Evolutionary conservation across 2,113 vertebrate genomes (phyloP).

Genomic region (Centropus bengalensis): DNA sequence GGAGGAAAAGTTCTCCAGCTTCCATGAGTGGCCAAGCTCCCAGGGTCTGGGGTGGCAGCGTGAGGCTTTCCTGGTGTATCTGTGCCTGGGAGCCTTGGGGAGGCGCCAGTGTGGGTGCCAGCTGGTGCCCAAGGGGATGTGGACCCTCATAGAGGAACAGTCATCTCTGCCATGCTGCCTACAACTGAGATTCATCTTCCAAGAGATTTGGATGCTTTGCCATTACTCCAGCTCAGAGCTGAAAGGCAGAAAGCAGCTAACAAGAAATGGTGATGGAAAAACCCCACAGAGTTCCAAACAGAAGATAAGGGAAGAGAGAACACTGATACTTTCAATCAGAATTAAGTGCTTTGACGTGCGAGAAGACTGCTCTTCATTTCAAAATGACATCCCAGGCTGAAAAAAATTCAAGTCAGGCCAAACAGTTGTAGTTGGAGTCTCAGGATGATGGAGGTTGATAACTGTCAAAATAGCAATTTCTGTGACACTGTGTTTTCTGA

Average conservation of each 20-base stretch:
- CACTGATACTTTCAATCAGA: background rate
- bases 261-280: background rate
- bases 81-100: rapidly evolving
- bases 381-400: background rate
- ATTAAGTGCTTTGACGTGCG: background rate
- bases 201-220: background rate
- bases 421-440: background rate
- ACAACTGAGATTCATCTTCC: background rate
- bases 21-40: background rate
- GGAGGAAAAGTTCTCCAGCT: background rate
- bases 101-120: background rate
- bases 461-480: slow-evolving; percentile 37
- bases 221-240: background rate
- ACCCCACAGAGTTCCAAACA: background rate
- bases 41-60: background rate
- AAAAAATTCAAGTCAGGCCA: slow-evolving; percentile 26
- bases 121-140: rapidly evolving
- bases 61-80: background rate
- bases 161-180: background rate
- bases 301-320: background rate
- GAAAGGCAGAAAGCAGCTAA: background rate
- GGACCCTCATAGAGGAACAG: background rate
- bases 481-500: background rate
- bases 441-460: background rate
- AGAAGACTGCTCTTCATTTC: background rate